Percentiles rank a stretch among this genome's conserved stretches.
These are phyloP conservation scores for Nerophis lumbriciformis DNA, from an alignment of 2,113 vertebrate genomes.

Conservation along the genomic window DNA sequence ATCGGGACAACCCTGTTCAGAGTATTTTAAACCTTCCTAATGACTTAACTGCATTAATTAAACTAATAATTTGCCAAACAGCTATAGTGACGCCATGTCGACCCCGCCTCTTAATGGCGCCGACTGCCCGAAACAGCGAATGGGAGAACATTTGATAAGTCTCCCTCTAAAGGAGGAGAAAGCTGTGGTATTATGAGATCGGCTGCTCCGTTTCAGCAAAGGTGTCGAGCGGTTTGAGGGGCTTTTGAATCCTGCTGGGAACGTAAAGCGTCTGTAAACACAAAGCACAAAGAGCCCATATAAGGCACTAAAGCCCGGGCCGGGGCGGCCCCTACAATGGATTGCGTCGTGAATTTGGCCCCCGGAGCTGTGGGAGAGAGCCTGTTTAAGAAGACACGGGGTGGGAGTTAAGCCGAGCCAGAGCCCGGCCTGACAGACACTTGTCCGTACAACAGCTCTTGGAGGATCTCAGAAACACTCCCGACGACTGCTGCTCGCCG, in stretches of 20 bases:
- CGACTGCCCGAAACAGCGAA: slow-evolving; percentile 29
- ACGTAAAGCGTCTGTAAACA: slow-evolving; percentile 64
- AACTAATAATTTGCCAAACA: background rate
- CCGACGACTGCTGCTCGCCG: slow-evolving; percentile 60
- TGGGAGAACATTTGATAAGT: slow-evolving; percentile 34
- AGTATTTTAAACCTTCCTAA: too few relatives aligned
- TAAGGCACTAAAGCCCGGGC: slow-evolving; percentile 53
- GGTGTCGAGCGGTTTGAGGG: slow-evolving; percentile 28
- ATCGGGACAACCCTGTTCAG: too few relatives aligned
- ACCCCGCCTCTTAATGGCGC: slow-evolving; percentile 19
- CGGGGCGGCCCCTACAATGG: slow-evolving; percentile 55
- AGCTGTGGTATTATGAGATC: slow-evolving; percentile 42
- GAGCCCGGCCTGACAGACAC: slow-evolving; percentile 62
- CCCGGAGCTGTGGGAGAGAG: slow-evolving; percentile 50
- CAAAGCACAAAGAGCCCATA: slow-evolving; percentile 42
- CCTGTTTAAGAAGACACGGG: slow-evolving; percentile 54
- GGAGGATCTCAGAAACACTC: slow-evolving; percentile 60
- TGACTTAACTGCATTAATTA: background rate
- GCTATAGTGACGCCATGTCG: background rate
- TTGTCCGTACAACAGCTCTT: slow-evolving; percentile 60
- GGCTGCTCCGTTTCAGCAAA: slow-evolving; percentile 40
- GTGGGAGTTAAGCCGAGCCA: slow-evolving; percentile 56
- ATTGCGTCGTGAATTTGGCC: slow-evolving; percentile 54
- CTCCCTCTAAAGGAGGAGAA: slow-evolving; percentile 31
- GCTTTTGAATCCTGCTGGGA: slow-evolving; percentile 41